Evolutionary conservation across 2,797 vertebrate genomes (phyloP), one percentile per base, ranked within the genome.

Genomic region (Pipistrellus pipistrellus): DNA sequence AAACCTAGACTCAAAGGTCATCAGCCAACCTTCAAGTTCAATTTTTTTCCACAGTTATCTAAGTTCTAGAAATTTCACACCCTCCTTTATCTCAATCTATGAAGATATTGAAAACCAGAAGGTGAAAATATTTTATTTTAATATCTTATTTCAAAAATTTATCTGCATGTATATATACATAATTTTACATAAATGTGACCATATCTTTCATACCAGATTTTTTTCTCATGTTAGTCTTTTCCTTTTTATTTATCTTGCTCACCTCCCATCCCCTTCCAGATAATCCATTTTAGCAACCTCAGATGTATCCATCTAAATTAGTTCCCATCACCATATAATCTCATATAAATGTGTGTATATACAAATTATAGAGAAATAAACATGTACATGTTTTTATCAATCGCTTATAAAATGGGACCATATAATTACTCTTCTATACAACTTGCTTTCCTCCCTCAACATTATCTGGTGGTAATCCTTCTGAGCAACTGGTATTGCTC

Each of bases 131-230:
- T 27, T 90, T 84, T 69, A 78, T 76, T 82, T 83, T 69, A 71
- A 66, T 41, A 27, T 81, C 48, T 84, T 59, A 68, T 71, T 92
- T 87, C 38, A 95, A 89, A 91, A 85, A 25, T 64, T 59, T 9
- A 17, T 66, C 59, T 89, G 30, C 12, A 69, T 18, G 53, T 30
- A 68, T 32, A 35, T 44, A 76, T 3, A 38, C 2, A 15, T 46
- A 32, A 25, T 92, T 78, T 85, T 68, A 27, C 8, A 73, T 82
- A 88, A 84, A 62, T 51, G 10, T 68, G n/a, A 71, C 23, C 25
- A 48, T 30, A 32, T 68, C 38, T 87, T 76, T 90, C 51, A 73
- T 44, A 68, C 1, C 2, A 4, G 4, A 41, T 48, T 77, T 86
- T 83, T 83, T 83, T 94, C 13, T 35, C 72, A 20, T 32, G 1